phyloP scores from a whole-genome alignment of 2,888 invertebrate species.

The Dioctria rufipes region DNA sequence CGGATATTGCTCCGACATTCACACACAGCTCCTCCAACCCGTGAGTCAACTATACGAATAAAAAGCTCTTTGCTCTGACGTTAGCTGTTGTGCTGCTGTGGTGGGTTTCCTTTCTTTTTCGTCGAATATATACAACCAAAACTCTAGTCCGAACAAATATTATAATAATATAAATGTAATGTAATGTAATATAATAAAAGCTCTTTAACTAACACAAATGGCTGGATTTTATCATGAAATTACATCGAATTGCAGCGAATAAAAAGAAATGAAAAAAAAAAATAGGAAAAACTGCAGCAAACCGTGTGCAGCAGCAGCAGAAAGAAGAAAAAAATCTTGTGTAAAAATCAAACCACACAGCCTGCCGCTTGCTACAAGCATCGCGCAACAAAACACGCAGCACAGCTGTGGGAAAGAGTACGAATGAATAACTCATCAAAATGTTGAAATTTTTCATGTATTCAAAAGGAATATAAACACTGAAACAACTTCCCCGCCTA shows the following conservation, averaged over 20 bases:
- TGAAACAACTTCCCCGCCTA: conserved; percentile 44
- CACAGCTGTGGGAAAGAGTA: not conserved
- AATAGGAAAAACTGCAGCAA: not conserved
- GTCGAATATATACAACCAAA: not conserved
- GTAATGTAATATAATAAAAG: not conserved
- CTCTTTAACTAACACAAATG: conserved; percentile 34
- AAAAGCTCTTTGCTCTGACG: conserved; percentile 5
- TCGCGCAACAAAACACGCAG: not conserved
- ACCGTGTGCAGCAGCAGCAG: not conserved
- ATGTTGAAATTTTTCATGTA: conserved; percentile 38
- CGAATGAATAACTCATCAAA: conserved; percentile 2
- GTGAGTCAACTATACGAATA: conserved; percentile 4
- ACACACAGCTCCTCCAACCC: not conserved
- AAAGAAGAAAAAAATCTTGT: not conserved
- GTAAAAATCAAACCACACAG: not conserved
- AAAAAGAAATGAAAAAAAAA: not conserved
- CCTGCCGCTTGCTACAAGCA: not conserved
- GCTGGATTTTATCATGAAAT: conserved; percentile 31
- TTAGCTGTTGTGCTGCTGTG: not conserved
- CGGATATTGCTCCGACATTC: conserved; percentile 33
- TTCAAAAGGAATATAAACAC: not conserved
- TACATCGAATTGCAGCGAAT: conserved; percentile 13
- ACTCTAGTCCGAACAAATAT: not conserved
- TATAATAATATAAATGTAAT: too few species aligned
- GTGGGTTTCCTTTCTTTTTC: conserved; percentile 1